phyloP scores from a whole-genome alignment of 2,113 vertebrate species.

The Mionectes macconnelli region DNA sequence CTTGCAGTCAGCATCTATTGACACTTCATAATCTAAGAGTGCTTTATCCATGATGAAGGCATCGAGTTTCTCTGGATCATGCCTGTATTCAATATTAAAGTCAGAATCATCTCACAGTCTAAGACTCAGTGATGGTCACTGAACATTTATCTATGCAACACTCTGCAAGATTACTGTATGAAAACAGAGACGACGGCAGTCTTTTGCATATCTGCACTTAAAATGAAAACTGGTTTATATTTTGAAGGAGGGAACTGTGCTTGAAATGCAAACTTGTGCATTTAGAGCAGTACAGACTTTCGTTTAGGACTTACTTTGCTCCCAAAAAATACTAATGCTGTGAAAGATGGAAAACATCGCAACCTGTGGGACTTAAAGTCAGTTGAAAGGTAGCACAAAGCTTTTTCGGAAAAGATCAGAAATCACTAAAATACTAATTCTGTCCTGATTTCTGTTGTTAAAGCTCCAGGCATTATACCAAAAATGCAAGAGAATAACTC shows the following conservation, averaged over 20 bases:
- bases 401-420: not conserved
- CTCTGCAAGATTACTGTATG: not conserved
- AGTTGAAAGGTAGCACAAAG: not conserved
- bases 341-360: not conserved
- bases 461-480: not conserved
- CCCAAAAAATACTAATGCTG: not conserved
- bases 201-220: not conserved
- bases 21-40: constrained; percentile 97
- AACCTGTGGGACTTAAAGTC: not conserved
- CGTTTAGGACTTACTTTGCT: not conserved
- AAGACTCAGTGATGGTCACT: not conserved
- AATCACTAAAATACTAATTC: not conserved
- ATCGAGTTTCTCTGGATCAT: constrained; percentile 93
- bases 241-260: not conserved
- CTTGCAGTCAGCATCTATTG: constrained; percentile 97
- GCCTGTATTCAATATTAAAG: constrained; percentile 74
- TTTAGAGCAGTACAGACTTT: not conserved
- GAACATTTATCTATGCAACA: not conserved
- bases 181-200: not conserved
- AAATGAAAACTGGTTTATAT: not conserved
- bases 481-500: not conserved
- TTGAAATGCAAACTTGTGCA: not conserved
- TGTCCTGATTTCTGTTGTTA: not conserved
- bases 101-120: not conserved
- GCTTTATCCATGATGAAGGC: constrained; percentile 99